Evolutionary conservation across 2,888 invertebrate species (phyloP), one percentile per base, ranked within the genome.

Genomic region (Nomada flava): DNA sequence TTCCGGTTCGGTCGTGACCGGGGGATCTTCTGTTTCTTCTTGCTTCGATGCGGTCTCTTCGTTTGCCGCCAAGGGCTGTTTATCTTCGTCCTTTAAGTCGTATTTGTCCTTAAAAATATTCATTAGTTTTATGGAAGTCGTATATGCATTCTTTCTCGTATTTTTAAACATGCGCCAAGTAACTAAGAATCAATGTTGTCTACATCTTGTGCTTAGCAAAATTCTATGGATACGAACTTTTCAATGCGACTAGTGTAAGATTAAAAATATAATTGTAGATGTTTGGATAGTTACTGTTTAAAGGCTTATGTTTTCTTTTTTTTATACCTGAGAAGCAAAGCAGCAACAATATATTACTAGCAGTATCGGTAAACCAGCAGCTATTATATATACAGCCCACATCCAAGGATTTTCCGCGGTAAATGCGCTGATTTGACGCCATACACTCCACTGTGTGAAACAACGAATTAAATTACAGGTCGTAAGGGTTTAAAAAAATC

Each of bases 371-470:
- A 98, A 94, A 91, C 97, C 97, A 91, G 97, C 94, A 78, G 96
- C 95, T 87, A 98, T 94, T 91, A 98, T 95, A 94, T 97, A 97
- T 72, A 98, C 96, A 65, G 96, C 98, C 97, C 98, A 99, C 91
- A 98, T 95, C 97, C 98, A 98, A 47, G 99, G 99, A 93, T 97
- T 96, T 84, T 97, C 97, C 89, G 97, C 96, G 82, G 98, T 97
- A 92, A 96, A 96, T 92, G 96, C 95, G 91, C 97, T 95, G 90
- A 97, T 94, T 90, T 97, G 96, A 91, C 96, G 96, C 94, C 98
- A 95, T 90, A 96, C 95, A 85, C 97, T 97, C 92, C 97, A 98
- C 98, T 98, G 95, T 76, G 65, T 75, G 75, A 85, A 72, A 85
- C 68, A 79, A 85, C 68, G 42, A 29, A 57, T 29, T 42, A 76